Evolutionary conservation across 2,113 vertebrate genomes (phyloP).

Genomic region (Colistium nudipinnis): DNA sequence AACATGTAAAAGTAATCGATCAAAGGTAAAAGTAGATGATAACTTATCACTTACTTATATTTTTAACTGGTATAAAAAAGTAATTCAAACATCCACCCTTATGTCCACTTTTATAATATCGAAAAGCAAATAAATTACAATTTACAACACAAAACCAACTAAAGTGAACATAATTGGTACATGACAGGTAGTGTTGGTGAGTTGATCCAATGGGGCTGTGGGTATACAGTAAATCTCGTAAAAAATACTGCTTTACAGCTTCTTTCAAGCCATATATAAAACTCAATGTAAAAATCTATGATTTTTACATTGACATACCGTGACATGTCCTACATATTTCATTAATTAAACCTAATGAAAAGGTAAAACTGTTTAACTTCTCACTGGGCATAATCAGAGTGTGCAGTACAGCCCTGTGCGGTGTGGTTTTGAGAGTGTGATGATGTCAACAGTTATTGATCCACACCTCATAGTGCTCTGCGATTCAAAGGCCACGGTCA

Average conservation of each 20-base stretch:
- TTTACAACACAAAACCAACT: background rate
- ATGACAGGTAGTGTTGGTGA: background rate
- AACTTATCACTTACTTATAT: too few relatives aligned
- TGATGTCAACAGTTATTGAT: constrained; percentile 78
- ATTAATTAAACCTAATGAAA: background rate
- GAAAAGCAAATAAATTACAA: background rate
- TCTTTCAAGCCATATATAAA: too few relatives aligned
- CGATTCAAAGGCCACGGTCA: constrained; percentile 72
- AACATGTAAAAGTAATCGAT: background rate
- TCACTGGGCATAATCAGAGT: background rate
- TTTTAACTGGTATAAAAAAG: background rate
- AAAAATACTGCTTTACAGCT: background rate
- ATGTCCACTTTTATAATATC: background rate
- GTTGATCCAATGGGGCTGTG: background rate
- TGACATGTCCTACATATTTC: background rate
- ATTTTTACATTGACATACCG: too few relatives aligned
- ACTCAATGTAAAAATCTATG: too few relatives aligned
- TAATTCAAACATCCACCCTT: background rate
- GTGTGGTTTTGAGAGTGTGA: constrained; percentile 39
- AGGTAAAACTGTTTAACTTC: background rate
- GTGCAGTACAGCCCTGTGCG: background rate
- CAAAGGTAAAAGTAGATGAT: background rate
- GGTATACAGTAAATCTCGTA: background rate
- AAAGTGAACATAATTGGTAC: background rate
- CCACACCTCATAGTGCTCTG: constrained; percentile 46